phyloP scores from a whole-genome alignment of 1,140 invertebrate genomes.

The Frieseomelitta varia region DNA sequence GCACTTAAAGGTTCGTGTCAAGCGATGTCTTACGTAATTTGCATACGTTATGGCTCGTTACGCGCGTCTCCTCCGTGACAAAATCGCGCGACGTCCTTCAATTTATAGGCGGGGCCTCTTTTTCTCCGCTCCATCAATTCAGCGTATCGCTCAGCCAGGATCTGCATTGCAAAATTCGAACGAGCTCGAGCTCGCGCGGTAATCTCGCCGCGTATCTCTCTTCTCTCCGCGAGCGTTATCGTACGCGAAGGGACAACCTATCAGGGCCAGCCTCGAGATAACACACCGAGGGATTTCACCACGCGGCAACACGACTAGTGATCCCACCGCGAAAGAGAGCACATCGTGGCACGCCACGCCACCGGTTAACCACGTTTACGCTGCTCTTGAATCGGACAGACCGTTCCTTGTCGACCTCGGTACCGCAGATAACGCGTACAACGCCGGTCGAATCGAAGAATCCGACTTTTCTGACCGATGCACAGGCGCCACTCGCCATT shows the following conservation, averaged over 20 bases:
- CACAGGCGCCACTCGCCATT: neutral
- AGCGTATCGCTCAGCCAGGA: slow-evolving; percentile 56
- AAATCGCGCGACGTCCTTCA: slow-evolving; percentile 40
- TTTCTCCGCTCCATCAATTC: slow-evolving; percentile 51
- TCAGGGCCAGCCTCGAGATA: slow-evolving; percentile 69
- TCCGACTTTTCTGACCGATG: neutral
- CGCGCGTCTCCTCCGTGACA: slow-evolving; percentile 34
- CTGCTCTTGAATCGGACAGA: slow-evolving; percentile 37
- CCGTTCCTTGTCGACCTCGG: slow-evolving; percentile 24
- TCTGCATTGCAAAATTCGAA: slow-evolving; percentile 69
- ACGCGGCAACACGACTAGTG: slow-evolving; percentile 54
- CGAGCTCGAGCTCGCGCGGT: slow-evolving; percentile 21
- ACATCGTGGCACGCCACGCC: neutral
- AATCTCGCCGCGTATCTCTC: slow-evolving; percentile 40
- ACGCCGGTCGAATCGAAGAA: slow-evolving; percentile 18
- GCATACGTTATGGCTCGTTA: slow-evolving; percentile 38
- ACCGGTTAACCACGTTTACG: slow-evolving; percentile 29
- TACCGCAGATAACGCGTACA: slow-evolving; percentile 42
- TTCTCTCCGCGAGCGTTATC: slow-evolving; percentile 49
- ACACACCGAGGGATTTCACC: slow-evolving; percentile 65
- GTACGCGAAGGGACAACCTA: slow-evolving; percentile 52
- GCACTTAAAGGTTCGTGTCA: neutral
- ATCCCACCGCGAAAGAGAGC: too few relatives aligned
- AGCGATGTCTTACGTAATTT: slow-evolving; percentile 17
- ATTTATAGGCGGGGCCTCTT: slow-evolving; percentile 39